Base-by-base conservation (phyloP, 1,140 invertebrate genomes). In the Ceratosolen fusciceps region DNA sequence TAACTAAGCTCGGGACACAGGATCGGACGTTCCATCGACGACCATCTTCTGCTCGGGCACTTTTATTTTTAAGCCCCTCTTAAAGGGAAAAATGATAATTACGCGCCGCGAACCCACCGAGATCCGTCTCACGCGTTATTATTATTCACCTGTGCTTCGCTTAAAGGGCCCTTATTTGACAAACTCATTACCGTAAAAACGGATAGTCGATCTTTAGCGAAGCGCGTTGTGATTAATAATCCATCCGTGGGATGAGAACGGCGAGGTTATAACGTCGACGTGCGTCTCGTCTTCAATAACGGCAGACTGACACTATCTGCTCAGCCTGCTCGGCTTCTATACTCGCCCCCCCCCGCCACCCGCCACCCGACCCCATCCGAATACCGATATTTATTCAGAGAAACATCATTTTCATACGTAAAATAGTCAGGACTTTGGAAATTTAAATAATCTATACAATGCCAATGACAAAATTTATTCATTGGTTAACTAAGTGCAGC, bases 61-160 rank as follows among this genome's bases (percentile, higher is more conserved):
- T 60, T 60, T 60, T 60, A 29, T 60, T 29, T 60, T 7, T n/a
- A n/a, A n/a, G 19, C n/a, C 10, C 5, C 12, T 9, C 24, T 14
- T 62, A 62, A 16, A 34, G 29, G 0, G 58, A 16, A 34, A 58
- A 58, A 62, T 62, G 58, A 62, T 62, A 34, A 62, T 62, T 62
- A 62, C 10, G 34, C 9, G 16, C 34, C 58, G 19, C 29, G 58
- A 62, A 34, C 34, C 29, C 16, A 62, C 58, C 29, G 9, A 62
- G 29, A 19, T 62, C 8, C 1, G 29, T 0, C 4, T 14, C 1
- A 34, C 10, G 12, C 14, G 29, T 34, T 7, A 8, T 62, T 34
- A 62, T 62, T 62, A 62, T 62, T 62, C 58, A 34, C 12, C 58
- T 62, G 58, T 19, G 29, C 4, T 34, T 14, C 26, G 26, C 1